phyloP scores from a whole-genome alignment of 2,888 invertebrate species.

The Geophilus truncorum region DNA sequence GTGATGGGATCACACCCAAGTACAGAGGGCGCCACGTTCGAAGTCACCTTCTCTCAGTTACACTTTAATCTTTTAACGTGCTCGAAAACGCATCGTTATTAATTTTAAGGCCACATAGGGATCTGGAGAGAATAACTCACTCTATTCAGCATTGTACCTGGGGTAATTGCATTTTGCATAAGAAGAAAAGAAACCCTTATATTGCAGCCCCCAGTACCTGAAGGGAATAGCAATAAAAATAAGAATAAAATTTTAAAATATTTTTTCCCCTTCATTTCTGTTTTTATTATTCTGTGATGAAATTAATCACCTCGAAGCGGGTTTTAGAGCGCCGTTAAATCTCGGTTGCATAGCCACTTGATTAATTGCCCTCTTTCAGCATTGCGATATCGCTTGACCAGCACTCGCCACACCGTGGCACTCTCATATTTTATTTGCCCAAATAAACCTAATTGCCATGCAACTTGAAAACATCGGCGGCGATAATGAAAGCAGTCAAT shows the following conservation, averaged over 20 bases:
- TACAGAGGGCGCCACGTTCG: neutral
- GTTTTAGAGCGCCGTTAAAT: neutral
- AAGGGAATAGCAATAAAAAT: neutral
- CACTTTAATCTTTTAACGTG: neutral
- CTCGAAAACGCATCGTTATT: conserved; percentile 14
- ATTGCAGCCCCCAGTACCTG: neutral
- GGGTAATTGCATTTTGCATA: neutral
- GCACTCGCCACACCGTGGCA: neutral
- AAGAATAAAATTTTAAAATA: neutral
- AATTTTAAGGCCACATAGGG: conserved; percentile 15
- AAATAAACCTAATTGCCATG: conserved; percentile 20
- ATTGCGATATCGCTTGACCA: conserved; percentile 8
- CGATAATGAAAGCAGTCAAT: conserved; percentile 20
- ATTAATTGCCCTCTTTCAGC: neutral
- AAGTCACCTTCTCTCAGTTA: neutral
- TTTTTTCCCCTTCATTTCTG: neutral
- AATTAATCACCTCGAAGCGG: neutral
- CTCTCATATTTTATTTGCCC: conserved; percentile 10
- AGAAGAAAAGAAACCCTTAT: neutral
- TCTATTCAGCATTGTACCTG: neutral
- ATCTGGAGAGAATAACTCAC: neutral
- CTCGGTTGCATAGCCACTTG: neutral
- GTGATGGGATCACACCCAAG: conserved; percentile 3
- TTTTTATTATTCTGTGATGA: too few relatives aligned
- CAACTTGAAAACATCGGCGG: neutral